phyloP scores from a whole-genome alignment of 2,797 vertebrate genomes.

The Microctenopoma stevenorrisi region DNA sequence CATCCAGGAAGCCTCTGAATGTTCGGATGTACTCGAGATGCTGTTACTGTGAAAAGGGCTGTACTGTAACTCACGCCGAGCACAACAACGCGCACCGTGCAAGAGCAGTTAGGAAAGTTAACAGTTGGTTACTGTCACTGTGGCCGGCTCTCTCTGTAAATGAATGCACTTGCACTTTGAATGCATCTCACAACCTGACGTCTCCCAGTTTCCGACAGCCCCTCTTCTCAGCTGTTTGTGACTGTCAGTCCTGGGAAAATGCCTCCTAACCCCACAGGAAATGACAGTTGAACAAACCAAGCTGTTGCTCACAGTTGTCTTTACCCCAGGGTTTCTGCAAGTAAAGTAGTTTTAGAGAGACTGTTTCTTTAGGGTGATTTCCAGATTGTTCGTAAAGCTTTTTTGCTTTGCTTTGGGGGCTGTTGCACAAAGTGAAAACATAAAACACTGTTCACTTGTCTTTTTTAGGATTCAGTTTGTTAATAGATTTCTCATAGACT shows the following conservation, averaged over 20 bases:
- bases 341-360: background rate
- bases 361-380: background rate
- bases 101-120: background rate
- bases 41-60: background rate
- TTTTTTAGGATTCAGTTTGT: background rate
- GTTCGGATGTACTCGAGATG: background rate
- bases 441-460: background rate
- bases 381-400: background rate
- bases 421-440: background rate
- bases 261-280: constrained; percentile 70
- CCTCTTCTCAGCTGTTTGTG: constrained; percentile 58
- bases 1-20: background rate
- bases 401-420: constrained; percentile 1
- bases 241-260: constrained; percentile 70
- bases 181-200: constrained; percentile 62
- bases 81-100: background rate
- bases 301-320: constrained; percentile 19
- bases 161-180: constrained; percentile 56
- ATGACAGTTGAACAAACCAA: constrained; percentile 44
- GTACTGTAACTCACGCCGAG: background rate
- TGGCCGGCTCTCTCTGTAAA: constrained; percentile 31
- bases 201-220: constrained; percentile 46
- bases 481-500: background rate
- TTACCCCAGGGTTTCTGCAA: constrained; percentile 7
- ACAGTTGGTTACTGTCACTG: background rate